These are phyloP conservation scores for Lasioglossum baleicum DNA, from an alignment of 1,140 invertebrate genomes.

Conservation along the genomic window DNA sequence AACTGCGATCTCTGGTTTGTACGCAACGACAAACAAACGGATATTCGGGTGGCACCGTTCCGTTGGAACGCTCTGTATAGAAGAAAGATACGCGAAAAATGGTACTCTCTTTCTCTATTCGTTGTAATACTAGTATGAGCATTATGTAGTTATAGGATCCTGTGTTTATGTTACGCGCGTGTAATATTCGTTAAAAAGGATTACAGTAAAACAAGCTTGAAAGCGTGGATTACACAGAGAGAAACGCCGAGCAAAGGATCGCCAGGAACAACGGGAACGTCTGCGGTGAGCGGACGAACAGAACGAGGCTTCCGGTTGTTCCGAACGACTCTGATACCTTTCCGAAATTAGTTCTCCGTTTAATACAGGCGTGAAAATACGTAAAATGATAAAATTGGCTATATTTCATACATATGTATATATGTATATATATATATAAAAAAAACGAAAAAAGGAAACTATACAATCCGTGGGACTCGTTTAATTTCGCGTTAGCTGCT, in stretches of 20 bases:
- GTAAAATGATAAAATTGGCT: conserved; percentile 70
- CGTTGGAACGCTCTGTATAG: conserved; percentile 3
- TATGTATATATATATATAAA: conserved; percentile 56
- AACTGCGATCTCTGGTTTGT: no score
- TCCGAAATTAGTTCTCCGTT: conserved; percentile 37
- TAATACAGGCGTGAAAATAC: conserved; percentile 54
- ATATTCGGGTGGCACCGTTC: no score
- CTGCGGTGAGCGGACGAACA: neutral
- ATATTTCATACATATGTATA: conserved; percentile 61
- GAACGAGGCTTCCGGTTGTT: neutral
- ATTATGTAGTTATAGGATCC: conserved; percentile 76
- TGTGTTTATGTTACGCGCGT: conserved; percentile 69
- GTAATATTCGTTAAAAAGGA: conserved; percentile 73
- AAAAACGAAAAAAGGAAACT: conserved; percentile 57
- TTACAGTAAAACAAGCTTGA: conserved; percentile 69
- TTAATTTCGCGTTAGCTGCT: conserved; percentile 66
- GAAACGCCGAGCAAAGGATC: conserved; percentile 31
- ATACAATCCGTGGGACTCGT: conserved; percentile 70
- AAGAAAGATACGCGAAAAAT: conserved; percentile 60
- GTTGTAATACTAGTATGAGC: conserved; percentile 79
- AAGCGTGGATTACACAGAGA: conserved; percentile 68
- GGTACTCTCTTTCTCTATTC: conserved; percentile 70
- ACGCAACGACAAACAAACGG: no score
- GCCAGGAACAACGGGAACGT: conserved; percentile 19
- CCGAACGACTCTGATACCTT: conserved; percentile 6